Percentiles rank a stretch among this genome's conserved stretches.
Conservation (phyloP, 2,888 invertebrate species). For the Xestia rhomboidea region DNA sequence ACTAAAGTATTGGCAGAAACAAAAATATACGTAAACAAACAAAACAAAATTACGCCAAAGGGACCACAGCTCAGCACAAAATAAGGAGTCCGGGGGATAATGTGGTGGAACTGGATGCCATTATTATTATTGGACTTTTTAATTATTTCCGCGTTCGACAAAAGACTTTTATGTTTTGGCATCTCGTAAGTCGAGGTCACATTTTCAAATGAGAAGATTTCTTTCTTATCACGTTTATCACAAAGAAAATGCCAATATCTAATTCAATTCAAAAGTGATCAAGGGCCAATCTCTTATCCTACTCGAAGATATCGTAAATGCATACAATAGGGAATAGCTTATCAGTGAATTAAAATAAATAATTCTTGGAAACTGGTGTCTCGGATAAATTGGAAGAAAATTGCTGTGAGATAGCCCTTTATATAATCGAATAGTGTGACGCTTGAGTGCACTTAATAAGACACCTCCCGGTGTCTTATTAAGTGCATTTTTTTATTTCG, state of each 20-base stretch:
- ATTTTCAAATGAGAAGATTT: slow-evolving; percentile 1
- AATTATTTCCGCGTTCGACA: slow-evolving; percentile 30
- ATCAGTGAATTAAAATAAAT: slow-evolving; percentile 9
- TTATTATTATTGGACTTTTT: slow-evolving; percentile 9
- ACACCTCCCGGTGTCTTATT: too few species aligned
- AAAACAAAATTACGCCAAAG: slow-evolving; percentile 3
- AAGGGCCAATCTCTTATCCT: slow-evolving; percentile 1
- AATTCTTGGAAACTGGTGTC: slow-evolving; percentile 48
- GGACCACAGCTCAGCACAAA: background rate
- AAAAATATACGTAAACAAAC: background rate
- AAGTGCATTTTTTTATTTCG: background rate
- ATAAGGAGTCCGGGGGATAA: background rate
- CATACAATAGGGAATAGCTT: slow-evolving; percentile 1
- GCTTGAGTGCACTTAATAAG: too few species aligned
- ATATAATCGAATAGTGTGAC: slow-evolving; percentile 45
- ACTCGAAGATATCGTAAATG: background rate
- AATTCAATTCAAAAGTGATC: slow-evolving; percentile 9
- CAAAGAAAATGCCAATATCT: slow-evolving; percentile 9
- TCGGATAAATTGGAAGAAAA: slow-evolving; percentile 66
- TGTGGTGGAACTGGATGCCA: background rate
- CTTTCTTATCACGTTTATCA: background rate
- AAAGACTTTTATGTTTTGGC: slow-evolving; percentile 5
- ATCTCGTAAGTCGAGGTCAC: background rate
- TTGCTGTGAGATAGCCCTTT: slow-evolving; percentile 27
- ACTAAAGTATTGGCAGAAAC: background rate